phyloP scores from a whole-genome alignment of 2,888 invertebrate species.

The Temnothorax rugatulus region DNA sequence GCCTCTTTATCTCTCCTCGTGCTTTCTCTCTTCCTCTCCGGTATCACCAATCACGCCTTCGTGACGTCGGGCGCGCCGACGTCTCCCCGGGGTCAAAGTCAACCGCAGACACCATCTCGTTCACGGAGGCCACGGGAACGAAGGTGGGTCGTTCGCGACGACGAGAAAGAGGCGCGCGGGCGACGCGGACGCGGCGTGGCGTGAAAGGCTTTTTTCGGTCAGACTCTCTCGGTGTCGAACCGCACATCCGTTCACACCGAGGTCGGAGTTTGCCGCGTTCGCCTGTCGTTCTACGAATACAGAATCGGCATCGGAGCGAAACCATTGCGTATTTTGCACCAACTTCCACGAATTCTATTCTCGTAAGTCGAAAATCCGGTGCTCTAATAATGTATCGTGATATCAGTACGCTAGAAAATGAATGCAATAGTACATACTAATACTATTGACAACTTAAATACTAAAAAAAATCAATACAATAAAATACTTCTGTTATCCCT shows the following conservation, averaged over 20 bases:
- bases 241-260: conserved; percentile 15
- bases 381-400: not conserved
- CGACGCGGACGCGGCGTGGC: not conserved
- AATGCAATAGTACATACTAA: not conserved
- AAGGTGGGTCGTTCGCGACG: not conserved
- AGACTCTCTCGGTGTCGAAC: conserved; percentile 3
- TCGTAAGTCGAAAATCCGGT: not conserved
- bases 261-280: not conserved
- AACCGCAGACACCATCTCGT: conserved; percentile 57
- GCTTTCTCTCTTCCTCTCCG: conserved; percentile 22
- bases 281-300: not conserved
- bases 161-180: not conserved
- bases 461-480: too few species aligned
- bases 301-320: not conserved
- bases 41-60: conserved; percentile 61
- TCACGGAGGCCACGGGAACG: conserved; percentile 12
- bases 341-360: not conserved
- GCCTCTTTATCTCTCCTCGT: conserved; percentile 10
- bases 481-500: not conserved
- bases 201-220: conserved; percentile 24
- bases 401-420: not conserved
- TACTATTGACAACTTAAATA: not conserved
- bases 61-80: conserved; percentile 57
- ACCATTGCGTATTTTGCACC: not conserved
- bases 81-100: conserved; percentile 75